Evolutionary conservation across 2,797 vertebrate genomes (phyloP), one percentile per base, ranked within the genome.

Genomic region (Rhyacichthys aspro): DNA sequence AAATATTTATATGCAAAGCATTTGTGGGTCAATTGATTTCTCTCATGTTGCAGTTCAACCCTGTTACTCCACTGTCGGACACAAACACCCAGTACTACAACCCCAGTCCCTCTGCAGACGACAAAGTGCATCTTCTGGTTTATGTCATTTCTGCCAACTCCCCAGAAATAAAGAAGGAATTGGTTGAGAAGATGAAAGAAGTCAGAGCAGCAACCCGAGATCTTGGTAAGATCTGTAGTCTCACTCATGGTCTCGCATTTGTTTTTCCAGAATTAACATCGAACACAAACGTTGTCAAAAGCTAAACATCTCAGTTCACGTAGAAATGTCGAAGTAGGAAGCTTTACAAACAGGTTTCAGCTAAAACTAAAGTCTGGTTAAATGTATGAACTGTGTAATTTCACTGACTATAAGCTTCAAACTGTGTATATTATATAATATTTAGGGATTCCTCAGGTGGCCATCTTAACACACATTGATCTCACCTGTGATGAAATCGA

Each of bases 361-460:
- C 23, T 28, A 2, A 28, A 28, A 28, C 1, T 28, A 28, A 28
- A 28, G 1, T 5, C 7, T 3, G 23, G 23, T 3, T 28, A 5
- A 28, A 2, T 28, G 23, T 28, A 28, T 28, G 4, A 3, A 28
- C 16, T 43, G n/a, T 12, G 36, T 8, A 18, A 11, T 55, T 8
- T 8, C n/a, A n/a, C n/a, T n/a, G n/a, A n/a, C n/a, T n/a, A n/a
- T n/a, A n/a, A n/a, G n/a, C n/a, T n/a, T n/a, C n/a, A n/a, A n/a
- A n/a, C n/a, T n/a, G n/a, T n/a, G n/a, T n/a, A n/a, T n/a, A n/a
- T n/a, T n/a, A n/a, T n/a, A n/a, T n/a, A n/a, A n/a, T n/a, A n/a
- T n/a, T 10, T 59, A 75, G 72, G 63, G 15, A 67, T 71, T 39
- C 73, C 72, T 7, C 73, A 76, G 16, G 9, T 76, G 11, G 48